Conservation (phyloP, 2,113 vertebrate genomes). For the Pimephales promelas region DNA sequence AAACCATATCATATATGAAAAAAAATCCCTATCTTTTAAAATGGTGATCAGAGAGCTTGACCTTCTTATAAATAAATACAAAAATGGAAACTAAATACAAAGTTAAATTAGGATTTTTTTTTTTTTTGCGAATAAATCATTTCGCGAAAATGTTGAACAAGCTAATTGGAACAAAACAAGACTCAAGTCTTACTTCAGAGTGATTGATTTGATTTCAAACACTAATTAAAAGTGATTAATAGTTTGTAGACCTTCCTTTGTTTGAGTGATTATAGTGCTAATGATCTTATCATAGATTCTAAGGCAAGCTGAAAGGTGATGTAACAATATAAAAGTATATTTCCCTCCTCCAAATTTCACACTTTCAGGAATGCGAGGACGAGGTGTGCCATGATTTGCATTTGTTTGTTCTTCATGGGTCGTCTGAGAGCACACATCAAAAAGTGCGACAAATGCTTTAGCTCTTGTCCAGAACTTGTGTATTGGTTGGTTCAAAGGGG, state of each 20-base stretch:
- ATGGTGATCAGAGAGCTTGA: background rate
- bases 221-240: constrained; percentile 30
- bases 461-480: constrained; percentile 68
- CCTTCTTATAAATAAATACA: background rate
- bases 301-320: background rate
- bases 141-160: too few relatives aligned
- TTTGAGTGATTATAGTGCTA: constrained; percentile 19
- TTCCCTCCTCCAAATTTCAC: constrained; percentile 30
- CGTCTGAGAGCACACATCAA: constrained; percentile 72
- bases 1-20: too few relatives aligned
- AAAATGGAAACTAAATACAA: background rate
- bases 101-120: too few relatives aligned
- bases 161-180: background rate
- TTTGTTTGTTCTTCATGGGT: constrained; percentile 62
- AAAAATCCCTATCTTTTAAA: background rate
- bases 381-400: constrained; percentile 55
- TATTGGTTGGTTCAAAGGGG: constrained; percentile 61
- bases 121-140: too few relatives aligned
- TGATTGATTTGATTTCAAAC: background rate
- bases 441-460: constrained; percentile 70
- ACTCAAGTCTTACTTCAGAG: background rate
- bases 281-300: background rate
- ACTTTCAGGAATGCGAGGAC: constrained; percentile 20
- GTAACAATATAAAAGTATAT: background rate
- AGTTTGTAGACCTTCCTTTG: background rate